Evolutionary conservation across 2,113 vertebrate genomes (phyloP), one percentile per base, ranked within the genome.

Genomic region (Peromyscus polionotus): DNA sequence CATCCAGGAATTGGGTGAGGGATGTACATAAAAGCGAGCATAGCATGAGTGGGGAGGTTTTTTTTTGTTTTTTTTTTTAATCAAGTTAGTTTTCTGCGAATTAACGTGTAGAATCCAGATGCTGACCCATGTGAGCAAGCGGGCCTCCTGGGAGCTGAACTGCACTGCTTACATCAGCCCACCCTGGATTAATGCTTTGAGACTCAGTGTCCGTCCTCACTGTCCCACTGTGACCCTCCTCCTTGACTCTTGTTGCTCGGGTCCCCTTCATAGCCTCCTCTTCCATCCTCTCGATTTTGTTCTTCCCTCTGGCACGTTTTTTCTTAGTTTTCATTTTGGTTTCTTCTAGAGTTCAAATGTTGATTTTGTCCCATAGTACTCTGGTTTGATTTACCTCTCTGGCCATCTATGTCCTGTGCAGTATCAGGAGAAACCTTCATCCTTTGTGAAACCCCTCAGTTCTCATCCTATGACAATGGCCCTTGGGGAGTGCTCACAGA

Each of bases 331-430:
- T 81, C 57, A 24, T n/a, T 39, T 45, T 86, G 14, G 26, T 17
- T 87, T 89, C 76, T 84, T n/a, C 42, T 31, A 39, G 33, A 12
- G 36, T 19, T 61, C 33, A 54, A 54, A 59, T 31, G 45, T 57
- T 65, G 57, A 10, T 54, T 83, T 84, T 80, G 48, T 85, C 24
- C 45, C 17, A 0, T 3, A 51, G 59, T 1, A 13, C 20, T 19
- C 63, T 77, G 20, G 33, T 31, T 72, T 72, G 70, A 59, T n/a
- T 70, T 12, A 22, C 8, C 14, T 93, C 39, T 28, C 2, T 76
- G 81, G 1, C 31, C 36, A 19, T 76, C n/a, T 36, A 0, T 17
- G n/a, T 36, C 73, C 48, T 59, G 3, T 4, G 20, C 3, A 0
- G 7, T 1, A 1, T 57, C 6, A 10, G 33, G 39, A 85, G 72